Conservation (phyloP, 1,140 invertebrate species). For the Micrasema minimum region DNA sequence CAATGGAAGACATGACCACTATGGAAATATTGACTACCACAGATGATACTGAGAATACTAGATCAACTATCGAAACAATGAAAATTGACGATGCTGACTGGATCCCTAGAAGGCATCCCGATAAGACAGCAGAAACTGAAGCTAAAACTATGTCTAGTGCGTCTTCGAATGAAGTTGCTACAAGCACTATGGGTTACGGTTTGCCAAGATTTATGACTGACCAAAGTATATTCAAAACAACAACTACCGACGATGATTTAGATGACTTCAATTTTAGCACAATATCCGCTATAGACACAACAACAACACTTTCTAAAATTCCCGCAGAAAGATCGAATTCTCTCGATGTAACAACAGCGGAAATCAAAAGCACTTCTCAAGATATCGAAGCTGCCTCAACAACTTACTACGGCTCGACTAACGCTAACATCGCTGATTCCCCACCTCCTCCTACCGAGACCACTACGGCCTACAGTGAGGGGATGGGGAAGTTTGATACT, state of each 20-base stretch:
- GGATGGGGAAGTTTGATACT: slow-evolving; percentile 33
- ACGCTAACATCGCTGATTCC: slow-evolving; percentile 19
- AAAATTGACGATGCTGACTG: too few species aligned
- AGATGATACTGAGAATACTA: background rate
- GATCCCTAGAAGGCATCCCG: too few species aligned
- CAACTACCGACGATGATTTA: slow-evolving; percentile 28
- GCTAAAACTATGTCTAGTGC: too few species aligned
- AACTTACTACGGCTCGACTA: slow-evolving; percentile 41
- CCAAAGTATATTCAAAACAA: too few species aligned
- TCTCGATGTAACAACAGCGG: slow-evolving; percentile 26
- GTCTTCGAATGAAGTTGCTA: too few species aligned
- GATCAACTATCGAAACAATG: slow-evolving; percentile 7
- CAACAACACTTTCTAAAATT: background rate
- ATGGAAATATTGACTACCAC: too few species aligned
- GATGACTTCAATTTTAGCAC: slow-evolving; percentile 36
- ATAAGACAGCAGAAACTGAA: too few species aligned
- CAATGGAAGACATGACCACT: too few species aligned
- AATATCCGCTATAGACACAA: slow-evolving; percentile 17
- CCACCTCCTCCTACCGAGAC: slow-evolving; percentile 21
- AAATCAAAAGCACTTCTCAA: slow-evolving; percentile 34
- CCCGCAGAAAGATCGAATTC: slow-evolving; percentile 37
- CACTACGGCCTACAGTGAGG: slow-evolving; percentile 8
- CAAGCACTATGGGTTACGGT: too few species aligned
- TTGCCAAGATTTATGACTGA: too few species aligned
- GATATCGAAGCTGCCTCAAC: slow-evolving; percentile 47